These are phyloP conservation scores for Triplophysa tibetana DNA, from an alignment of 2,113 vertebrate genomes.

Conservation along the genomic window DNA sequence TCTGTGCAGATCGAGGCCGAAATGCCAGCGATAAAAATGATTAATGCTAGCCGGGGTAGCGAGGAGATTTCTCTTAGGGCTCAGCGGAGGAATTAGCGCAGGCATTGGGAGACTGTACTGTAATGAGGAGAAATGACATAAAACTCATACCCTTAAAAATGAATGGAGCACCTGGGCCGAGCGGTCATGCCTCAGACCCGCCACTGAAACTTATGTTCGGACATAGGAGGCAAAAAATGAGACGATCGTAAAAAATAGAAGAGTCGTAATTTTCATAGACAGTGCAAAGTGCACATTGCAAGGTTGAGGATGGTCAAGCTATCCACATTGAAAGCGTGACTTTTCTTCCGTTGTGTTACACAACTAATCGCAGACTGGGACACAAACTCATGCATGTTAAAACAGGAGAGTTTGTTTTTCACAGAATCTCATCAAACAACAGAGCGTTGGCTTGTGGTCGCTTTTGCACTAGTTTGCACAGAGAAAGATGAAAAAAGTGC, in stretches of 20 bases:
- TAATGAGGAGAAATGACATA: conserved; percentile 71
- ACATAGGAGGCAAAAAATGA: background rate
- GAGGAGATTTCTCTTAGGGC: conserved; percentile 62
- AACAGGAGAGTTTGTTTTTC: no score
- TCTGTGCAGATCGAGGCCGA: conserved; percentile 54
- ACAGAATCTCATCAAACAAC: no score
- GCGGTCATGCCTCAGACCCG: conserved; percentile 13
- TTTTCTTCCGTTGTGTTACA: no score
- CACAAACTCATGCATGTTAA: no score
- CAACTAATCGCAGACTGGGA: no score
- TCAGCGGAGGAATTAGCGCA: conserved; percentile 58
- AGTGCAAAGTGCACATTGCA: background rate
- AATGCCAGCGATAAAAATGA: conserved; percentile 68
- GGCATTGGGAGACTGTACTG: conserved; percentile 55
- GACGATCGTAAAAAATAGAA: background rate
- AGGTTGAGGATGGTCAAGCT: no score
- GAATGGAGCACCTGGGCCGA: conserved; percentile 46
- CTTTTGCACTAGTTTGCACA: no score
- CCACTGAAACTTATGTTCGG: background rate
- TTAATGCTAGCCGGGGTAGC: conserved; percentile 59
- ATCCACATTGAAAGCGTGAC: no score
- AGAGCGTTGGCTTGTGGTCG: no score
- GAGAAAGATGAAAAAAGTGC: no score
- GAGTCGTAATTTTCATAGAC: background rate
- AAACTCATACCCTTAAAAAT: conserved; percentile 36